Base-by-base conservation (phyloP, 2,113 vertebrate species). In the Gymnarchus niloticus region DNA sequence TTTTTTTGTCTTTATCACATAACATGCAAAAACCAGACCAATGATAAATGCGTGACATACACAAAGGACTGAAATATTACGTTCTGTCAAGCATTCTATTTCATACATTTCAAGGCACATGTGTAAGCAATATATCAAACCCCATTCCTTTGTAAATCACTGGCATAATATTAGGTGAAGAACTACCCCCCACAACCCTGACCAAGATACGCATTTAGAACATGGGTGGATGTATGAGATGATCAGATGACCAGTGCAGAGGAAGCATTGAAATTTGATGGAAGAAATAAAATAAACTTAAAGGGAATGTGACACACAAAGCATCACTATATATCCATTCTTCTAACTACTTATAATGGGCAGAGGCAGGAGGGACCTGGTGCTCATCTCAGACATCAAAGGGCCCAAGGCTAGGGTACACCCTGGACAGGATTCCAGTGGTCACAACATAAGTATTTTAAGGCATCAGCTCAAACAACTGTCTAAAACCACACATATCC, bases 21-120 rank as follows among this genome's bases (percentile, higher is more conserved):
- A 7, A 51, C n/a, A 69, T 33, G 44, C 48, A 69, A 49, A 52
- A 33, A 51, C 28, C 59, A 28, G 51, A 19, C 41, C 25, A 37
- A 49, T 33, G 44, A 44, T 37, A 69, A 49, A 23, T 51, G n/a
- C n/a, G 9, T 49, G 25, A 17, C 14, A 41, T 17, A 51, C 59
- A 46, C 25, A 19, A 84, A 51, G 10, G 46, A 51, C 19, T 8
- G 57, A 41, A 65, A 65, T 49, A 48, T 56, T 46, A 23, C 41
- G 49, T 46, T 23, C 23, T 21, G 56, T 28, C 44, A 33, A 17
- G 41, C n/a, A 8, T 33, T 46, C 46, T 8, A 17, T 46, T 6
- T 73, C 5, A 6, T 19, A 81, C 77, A 87, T 84, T 51, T 28
- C 86, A 87, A 90, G 89, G 88, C 89, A 89, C 86, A 49, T 84